Evolutionary conservation across 2,797 vertebrate species (phyloP).

Genomic region (Thamnophis elegans): DNA sequence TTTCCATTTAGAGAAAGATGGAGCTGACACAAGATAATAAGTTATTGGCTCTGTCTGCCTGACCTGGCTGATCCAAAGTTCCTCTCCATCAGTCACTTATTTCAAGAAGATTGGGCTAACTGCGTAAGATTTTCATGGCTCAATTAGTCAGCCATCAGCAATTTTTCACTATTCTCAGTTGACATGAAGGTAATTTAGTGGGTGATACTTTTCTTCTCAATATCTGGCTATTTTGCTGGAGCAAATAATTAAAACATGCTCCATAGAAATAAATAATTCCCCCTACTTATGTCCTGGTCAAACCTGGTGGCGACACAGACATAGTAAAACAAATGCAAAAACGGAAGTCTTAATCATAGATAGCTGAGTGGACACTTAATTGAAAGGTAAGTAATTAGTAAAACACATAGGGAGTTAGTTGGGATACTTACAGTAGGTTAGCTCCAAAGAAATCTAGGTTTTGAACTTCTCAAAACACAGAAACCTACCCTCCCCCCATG

Average conservation of each 20-base stretch:
- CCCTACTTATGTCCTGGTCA: neutral
- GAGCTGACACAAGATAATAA: neutral
- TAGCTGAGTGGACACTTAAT: neutral
- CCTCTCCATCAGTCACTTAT: neutral
- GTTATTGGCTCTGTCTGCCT: neutral
- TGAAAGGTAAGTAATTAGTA: neutral
- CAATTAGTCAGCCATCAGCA: neutral
- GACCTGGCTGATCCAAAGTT: neutral
- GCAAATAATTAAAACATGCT: neutral
- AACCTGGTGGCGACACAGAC: neutral
- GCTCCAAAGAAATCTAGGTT: neutral
- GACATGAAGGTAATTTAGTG: neutral
- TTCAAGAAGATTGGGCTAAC: neutral
- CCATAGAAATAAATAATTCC: neutral
- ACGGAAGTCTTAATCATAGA: neutral
- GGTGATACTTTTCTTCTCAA: neutral
- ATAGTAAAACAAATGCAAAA: neutral
- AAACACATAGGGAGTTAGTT: neutral
- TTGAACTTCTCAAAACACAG: neutral
- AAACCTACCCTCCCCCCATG: neutral
- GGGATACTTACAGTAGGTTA: neutral
- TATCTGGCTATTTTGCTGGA: neutral
- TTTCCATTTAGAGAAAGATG: neutral
- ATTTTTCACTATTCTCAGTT: neutral
- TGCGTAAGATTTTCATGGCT: neutral